These are phyloP conservation scores for Notodonta ziczac DNA, from an alignment of 2,888 invertebrate species.

Conservation along the genomic window DNA sequence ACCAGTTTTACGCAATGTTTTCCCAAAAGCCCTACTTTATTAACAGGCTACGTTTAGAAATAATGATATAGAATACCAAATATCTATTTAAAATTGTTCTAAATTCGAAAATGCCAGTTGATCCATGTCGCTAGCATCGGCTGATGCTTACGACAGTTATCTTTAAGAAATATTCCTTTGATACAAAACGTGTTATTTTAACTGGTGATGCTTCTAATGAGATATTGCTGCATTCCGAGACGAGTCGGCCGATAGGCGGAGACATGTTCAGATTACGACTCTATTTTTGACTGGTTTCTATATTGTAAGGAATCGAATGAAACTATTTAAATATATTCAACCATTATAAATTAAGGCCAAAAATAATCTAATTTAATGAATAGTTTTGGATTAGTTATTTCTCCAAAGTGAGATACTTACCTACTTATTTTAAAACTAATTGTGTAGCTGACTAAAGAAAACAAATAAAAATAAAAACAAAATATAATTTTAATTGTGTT, in stretches of 20 bases:
- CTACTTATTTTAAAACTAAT: too few species aligned
- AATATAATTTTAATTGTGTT: too few species aligned
- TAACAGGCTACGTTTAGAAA: neutral
- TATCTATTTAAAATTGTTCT: neutral
- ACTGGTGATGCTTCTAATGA: conserved; percentile 56
- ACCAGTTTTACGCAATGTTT: too few species aligned
- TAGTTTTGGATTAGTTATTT: too few species aligned
- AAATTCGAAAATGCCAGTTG: conserved; percentile 8
- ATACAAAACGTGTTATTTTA: conserved; percentile 16
- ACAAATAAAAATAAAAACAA: too few species aligned
- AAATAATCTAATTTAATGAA: too few species aligned
- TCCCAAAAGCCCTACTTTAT: too few species aligned
- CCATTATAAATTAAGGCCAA: too few species aligned
- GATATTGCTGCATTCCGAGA: conserved; percentile 77
- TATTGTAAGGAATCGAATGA: neutral
- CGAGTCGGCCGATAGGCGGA: conserved; percentile 53
- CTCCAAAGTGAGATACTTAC: too few species aligned
- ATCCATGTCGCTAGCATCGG: neutral
- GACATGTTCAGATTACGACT: conserved; percentile 6
- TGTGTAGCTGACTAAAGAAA: too few species aligned
- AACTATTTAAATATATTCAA: neutral
- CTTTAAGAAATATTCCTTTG: conserved; percentile 13
- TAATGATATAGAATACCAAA: neutral
- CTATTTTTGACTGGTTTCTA: conserved; percentile 1
- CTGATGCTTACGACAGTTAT: neutral